Evolutionary conservation across 1,140 invertebrate species (phyloP), one percentile per base, ranked within the genome.

Genomic region (Ectropis grisescens): DNA sequence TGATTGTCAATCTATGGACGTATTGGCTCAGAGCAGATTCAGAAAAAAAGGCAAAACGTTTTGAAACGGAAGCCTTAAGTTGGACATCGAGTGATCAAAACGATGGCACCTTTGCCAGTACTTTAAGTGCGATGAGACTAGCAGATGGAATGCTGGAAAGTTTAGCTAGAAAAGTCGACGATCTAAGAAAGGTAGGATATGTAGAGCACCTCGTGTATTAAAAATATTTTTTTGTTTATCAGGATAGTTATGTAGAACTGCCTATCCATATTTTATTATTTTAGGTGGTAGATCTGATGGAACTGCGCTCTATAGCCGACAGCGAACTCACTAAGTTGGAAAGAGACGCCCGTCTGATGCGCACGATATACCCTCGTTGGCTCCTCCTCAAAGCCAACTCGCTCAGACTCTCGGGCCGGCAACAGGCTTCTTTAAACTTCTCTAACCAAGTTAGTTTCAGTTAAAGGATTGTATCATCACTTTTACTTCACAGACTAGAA

Each of bases 61-160:
- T 69, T 26, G 72, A 80, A 55, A 36, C 41, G 13, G 68, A 80
- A 49, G 66, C 70, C 7, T 41, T 80, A 23, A 62, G 42, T 33
- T 75, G 68, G 68, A 44, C 44, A 10, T 19, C 26, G 9, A 30
- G 39, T 26, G 46, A 56, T 23, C 38, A 58, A 22, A 61, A 68
- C 22, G 58, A 62, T 27, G 47, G 50, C 12, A 57, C 58, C 11
- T 39, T 80, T 14, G 58, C 45, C 22, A 52, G 49, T 1, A 40
- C 78, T 12, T 33, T 80, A 9, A 75, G 70, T 29, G 41, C 59
- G 10, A 43, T 76, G 43, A 60, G 75, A 42, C 53, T 80, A 22
- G 66, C 71, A 11, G 75, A 80, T 48, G 75, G 64, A 10, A 74
- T 80, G 68, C 35, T 80, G 11, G 72, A 80, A 43, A 74, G 71